Evolutionary conservation across 2,113 vertebrate genomes (phyloP), one percentile per base, ranked within the genome.

Genomic region (Ophthalmolycus amberensis): DNA sequence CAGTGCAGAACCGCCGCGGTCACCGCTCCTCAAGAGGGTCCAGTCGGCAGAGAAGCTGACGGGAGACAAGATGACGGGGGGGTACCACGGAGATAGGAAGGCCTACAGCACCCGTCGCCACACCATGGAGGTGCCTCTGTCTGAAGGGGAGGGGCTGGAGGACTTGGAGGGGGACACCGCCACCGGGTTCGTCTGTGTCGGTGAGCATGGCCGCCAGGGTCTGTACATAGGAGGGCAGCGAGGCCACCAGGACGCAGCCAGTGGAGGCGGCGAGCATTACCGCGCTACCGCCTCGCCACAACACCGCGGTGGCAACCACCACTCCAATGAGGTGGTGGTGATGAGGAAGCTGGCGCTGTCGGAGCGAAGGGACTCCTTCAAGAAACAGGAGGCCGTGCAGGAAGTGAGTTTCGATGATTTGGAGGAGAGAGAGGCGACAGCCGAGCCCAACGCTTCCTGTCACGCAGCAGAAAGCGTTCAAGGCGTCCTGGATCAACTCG

Each of bases 371-470:
- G 97, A 99, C 92, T 98, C 97, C 37, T 98, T 99, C 93, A 98
- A 97, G 92, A 99, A 98, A 84, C 98, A 99, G 73, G 97, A 98
- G 78, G 97, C 97, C 0, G 97, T 99, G 59, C 97, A 97, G 86
- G 97, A 99, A 90, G 96, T 98, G 80, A 97, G 96, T 79, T 96
- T 97, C 0, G 97, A 98, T 0, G 96, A 93, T 0, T 74, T 89
- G 46, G 95, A 94, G 0, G 80, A 92, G 0, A 62, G 77, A 40
- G 90, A 91, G 27, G 75, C 42, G 0, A 82, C 78, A n/a, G 8
- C 67, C 48, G 0, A 87, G 38, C 67, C 74, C 27, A 5, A 64
- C 71, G 0, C 60, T 75, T 48, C 83, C 89, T 3, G 63, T 54
- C 73, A 71, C 74, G 18, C 87, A 85, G 42, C 74, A 87, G 0